Evolutionary conservation across 2,113 vertebrate species (phyloP).

Genomic region (Aptenodytes forsteri): DNA sequence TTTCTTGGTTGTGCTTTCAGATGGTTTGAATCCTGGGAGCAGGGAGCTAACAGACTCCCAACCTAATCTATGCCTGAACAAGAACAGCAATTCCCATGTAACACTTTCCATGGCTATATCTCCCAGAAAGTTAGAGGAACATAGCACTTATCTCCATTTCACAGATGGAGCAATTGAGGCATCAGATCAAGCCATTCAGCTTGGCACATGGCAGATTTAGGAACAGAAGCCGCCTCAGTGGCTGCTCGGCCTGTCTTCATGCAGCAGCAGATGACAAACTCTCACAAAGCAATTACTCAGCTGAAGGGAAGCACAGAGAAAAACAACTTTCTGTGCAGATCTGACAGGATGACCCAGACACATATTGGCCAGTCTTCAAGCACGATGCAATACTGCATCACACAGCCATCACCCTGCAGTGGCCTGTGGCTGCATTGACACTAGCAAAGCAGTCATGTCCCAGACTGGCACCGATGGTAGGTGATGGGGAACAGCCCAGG

Average conservation of each 20-base stretch:
- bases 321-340: not conserved
- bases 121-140: not conserved
- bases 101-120: not conserved
- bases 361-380: not conserved
- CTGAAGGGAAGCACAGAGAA: not conserved
- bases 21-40: not conserved
- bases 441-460: not conserved
- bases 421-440: not conserved
- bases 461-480: not conserved
- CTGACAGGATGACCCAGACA: not conserved
- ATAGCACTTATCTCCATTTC: not conserved
- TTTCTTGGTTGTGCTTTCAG: not conserved
- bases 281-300: not conserved
- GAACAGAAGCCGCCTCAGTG: not conserved
- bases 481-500: not conserved
- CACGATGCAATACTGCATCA: not conserved
- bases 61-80: not conserved
- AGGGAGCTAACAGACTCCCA: not conserved
- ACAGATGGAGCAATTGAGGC: not conserved
- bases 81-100: not conserved
- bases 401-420: not conserved
- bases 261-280: not conserved
- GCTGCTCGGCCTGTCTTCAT: not conserved
- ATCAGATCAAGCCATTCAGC: not conserved
- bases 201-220: not conserved